Evolutionary conservation across 1,140 invertebrate genomes (phyloP).

Genomic region (Drosophila saltans): DNA sequence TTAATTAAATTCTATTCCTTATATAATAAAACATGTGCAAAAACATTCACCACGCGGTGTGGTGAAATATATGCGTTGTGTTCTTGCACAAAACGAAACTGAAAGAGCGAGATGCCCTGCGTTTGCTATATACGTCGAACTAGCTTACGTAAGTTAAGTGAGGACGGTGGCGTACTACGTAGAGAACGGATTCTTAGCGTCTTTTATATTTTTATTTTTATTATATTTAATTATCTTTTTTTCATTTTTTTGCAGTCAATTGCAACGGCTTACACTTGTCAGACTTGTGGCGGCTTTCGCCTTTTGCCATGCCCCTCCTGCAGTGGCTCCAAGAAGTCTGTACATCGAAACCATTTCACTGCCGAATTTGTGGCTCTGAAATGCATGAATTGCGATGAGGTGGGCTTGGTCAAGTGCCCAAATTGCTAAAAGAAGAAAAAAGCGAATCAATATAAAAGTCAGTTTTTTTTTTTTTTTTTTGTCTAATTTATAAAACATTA

Average conservation of each 20-base stretch:
- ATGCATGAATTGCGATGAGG: slow-evolving; percentile 98
- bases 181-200: no score
- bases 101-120: no score
- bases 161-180: no score
- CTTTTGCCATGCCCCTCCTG: slow-evolving; percentile 94
- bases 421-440: slow-evolving; percentile 85
- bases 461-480: slow-evolving; percentile 3
- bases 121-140: no score
- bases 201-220: background rate
- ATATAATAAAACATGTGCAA: no score
- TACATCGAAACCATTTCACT: slow-evolving; percentile 96
- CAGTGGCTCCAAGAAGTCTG: slow-evolving; percentile 97
- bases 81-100: no score
- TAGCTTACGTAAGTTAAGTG: no score
- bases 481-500: slow-evolving; percentile 3
- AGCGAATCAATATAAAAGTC: background rate
- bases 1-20: no score
- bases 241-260: slow-evolving; percentile 86
- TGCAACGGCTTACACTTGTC: slow-evolving; percentile 90
- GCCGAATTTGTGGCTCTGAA: slow-evolving; percentile 96
- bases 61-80: no score
- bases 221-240: background rate
- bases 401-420: slow-evolving; percentile 94
- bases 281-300: slow-evolving; percentile 94
- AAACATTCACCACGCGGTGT: no score